Percentiles rank a stretch among this genome's conserved stretches.
Evolutionary conservation across 92 coral and sea anemone genomes (phyloP).

Genomic region (Siderastrea siderea): DNA sequence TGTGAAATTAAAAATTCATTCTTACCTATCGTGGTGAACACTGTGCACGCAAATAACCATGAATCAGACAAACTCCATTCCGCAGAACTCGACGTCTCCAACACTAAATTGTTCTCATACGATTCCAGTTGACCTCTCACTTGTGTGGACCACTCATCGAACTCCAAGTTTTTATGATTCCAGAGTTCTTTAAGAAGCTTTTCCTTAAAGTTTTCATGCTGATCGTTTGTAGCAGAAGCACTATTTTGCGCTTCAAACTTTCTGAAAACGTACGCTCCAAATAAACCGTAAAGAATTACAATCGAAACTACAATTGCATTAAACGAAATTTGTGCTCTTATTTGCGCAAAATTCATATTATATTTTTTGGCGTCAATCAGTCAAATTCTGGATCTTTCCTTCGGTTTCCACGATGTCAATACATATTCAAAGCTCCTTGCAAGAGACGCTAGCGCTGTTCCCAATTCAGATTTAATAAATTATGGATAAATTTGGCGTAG

Average conservation of each 20-base stretch:
- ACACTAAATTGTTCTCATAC: constrained; percentile 40
- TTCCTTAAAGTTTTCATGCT: constrained; percentile 22
- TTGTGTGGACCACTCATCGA: constrained; percentile 65
- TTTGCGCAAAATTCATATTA: constrained; percentile 35
- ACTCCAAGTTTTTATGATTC: constrained; percentile 50
- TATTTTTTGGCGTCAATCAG: not conserved
- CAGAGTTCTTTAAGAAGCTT: constrained; percentile 61
- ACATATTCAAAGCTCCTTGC: not conserved
- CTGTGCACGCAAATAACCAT: constrained; percentile 86
- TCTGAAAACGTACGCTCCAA: constrained; percentile 77
- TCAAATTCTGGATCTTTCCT: not conserved
- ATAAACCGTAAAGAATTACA: constrained; percentile 65
- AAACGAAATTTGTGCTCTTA: constrained; percentile 64
- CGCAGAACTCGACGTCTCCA: constrained; percentile 19
- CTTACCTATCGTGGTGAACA: constrained; percentile 84
- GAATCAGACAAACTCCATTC: constrained; percentile 82
- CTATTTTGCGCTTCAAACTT: constrained; percentile 55
- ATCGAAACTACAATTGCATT: constrained; percentile 60
- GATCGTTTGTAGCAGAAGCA: constrained; percentile 34
- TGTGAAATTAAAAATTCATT: not conserved
- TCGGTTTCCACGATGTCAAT: not conserved
- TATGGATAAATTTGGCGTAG: not conserved
- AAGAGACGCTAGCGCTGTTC: not conserved
- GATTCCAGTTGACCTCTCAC: constrained; percentile 64
- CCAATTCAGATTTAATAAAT: not conserved